Base-by-base conservation (phyloP, 2,888 invertebrate genomes). In the Phania funesta region DNA sequence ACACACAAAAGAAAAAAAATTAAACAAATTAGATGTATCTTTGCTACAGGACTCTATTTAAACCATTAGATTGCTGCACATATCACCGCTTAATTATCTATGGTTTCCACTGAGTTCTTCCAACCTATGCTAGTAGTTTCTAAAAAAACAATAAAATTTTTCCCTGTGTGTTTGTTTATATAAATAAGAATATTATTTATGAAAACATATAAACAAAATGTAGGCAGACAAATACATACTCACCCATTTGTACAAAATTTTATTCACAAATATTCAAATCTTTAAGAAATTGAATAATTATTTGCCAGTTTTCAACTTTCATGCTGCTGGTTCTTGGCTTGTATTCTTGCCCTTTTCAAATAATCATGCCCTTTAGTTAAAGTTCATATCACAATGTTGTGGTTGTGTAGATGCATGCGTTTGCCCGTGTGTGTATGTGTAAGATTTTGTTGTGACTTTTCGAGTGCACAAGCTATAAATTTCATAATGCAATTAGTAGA, bases 401-500 rank as follows among this genome's bases (percentile, higher is more conserved):
- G 4, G 38, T 9, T 41, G 20, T 41, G 16, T 41, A 2, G 16
- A 24, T 20, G 13, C n/a, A 2, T 35, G n/a, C 35, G 8, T 65
- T 5, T 54, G 16, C 35, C 11, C 24, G 9, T 41, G 11, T 6
- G 8, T 16, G 11, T 18, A 3, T 52, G 11, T 18, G 44, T 50
- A 50, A 50, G 18, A 20, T 18, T 18, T 8, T 46, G 44, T 54
- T 58, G 50, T 73, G 73, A 73, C 71, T 76, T 60, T 64, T 64
- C 56, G 56, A 48, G 54, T 68, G 22, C 50, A 77, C 54, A 77
- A 74, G 60, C 80, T 78, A 83, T 83, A 83, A 77, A 83, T 80
- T 83, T 83, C 80, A 80, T 70, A 80, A 80, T 58, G 83, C 74
- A 78, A 75, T 83, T 83, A 78, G 75, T 65, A 80, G 83, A 77